phyloP scores from a whole-genome alignment of 2,888 invertebrate genomes.

The Lordiphosa fenestrarum region DNA sequence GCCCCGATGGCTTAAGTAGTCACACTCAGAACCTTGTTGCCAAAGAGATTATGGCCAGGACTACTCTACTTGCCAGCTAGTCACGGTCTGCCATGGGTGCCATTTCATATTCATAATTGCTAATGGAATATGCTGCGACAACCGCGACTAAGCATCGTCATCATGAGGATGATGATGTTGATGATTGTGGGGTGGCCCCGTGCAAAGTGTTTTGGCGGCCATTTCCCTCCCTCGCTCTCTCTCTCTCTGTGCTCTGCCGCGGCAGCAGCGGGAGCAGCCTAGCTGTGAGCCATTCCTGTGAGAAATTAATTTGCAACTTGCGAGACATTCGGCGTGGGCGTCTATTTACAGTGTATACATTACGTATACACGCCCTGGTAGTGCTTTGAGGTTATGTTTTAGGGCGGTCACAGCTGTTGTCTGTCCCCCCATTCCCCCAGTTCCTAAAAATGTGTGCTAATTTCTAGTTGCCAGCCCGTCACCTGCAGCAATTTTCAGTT shows the following conservation, averaged over 20 bases:
- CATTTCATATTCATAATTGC: slow-evolving; percentile 78
- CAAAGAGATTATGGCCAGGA: slow-evolving; percentile 19
- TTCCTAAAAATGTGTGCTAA: slow-evolving; percentile 54
- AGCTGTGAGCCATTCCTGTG: slow-evolving; percentile 57
- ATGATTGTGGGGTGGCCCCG: slow-evolving; percentile 38
- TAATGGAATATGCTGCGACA: slow-evolving; percentile 77
- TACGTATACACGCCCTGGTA: slow-evolving; percentile 57
- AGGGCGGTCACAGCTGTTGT: slow-evolving; percentile 54
- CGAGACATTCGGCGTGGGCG: slow-evolving; percentile 74
- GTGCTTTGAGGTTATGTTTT: slow-evolving; percentile 44
- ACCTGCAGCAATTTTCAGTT: slow-evolving; percentile 66
- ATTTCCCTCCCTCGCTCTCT: slow-evolving; percentile 2
- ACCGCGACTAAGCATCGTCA: slow-evolving; percentile 22
- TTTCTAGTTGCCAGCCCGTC: slow-evolving; percentile 60
- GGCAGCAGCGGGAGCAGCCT: no score
- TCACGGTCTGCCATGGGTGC: slow-evolving; percentile 45
- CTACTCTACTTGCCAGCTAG: slow-evolving; percentile 35
- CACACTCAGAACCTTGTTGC: slow-evolving; percentile 37
- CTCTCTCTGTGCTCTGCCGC: not conserved
- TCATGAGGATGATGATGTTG: slow-evolving; percentile 22
- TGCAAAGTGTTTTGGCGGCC: slow-evolving; percentile 42
- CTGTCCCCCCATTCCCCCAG: not conserved
- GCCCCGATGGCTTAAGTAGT: slow-evolving; percentile 62
- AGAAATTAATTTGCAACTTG: slow-evolving; percentile 79
- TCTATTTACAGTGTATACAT: slow-evolving; percentile 74